Conservation (phyloP, 1,140 invertebrate species). For the Philotrypesis tridentata region DNA sequence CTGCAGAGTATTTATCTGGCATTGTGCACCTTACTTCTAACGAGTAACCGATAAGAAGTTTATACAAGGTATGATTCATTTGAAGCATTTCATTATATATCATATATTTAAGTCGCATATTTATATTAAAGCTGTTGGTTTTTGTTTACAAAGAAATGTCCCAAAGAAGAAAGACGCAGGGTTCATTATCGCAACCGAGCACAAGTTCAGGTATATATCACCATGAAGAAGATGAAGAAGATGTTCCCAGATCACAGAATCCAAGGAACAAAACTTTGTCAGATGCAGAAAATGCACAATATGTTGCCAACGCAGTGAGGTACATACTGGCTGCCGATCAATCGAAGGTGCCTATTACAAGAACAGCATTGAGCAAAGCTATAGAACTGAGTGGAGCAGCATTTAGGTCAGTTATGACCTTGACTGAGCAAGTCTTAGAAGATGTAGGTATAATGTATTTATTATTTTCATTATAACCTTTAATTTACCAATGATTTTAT, state of each 20-base stretch:
- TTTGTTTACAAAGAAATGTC: constrained; percentile 8
- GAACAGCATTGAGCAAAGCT: constrained; percentile 55
- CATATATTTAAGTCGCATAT: too few species aligned
- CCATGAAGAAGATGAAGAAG: not conserved
- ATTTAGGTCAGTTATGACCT: constrained; percentile 51
- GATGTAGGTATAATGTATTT: constrained; percentile 48
- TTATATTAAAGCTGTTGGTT: too few species aligned
- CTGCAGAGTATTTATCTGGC: too few species aligned
- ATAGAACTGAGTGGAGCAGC: constrained; percentile 49
- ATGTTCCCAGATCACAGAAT: not conserved
- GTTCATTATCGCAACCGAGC: constrained; percentile 32
- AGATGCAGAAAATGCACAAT: constrained; percentile 7
- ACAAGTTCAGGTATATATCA: not conserved
- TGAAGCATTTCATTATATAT: too few species aligned
- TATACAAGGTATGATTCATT: too few species aligned
- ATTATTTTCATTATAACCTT: too few species aligned
- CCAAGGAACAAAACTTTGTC: not conserved
- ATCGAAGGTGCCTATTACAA: constrained; percentile 53
- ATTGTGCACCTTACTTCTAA: too few species aligned
- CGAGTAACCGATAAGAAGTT: too few species aligned
- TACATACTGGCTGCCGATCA: constrained; percentile 56
- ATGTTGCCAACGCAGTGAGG: constrained; percentile 46
- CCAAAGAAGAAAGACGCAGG: constrained; percentile 7
- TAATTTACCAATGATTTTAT: constrained; percentile 7
- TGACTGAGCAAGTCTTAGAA: constrained; percentile 41